Evolutionary conservation across 2,888 invertebrate species (phyloP), one percentile per base, ranked within the genome.

Genomic region (Ormyrus nitidulus): DNA sequence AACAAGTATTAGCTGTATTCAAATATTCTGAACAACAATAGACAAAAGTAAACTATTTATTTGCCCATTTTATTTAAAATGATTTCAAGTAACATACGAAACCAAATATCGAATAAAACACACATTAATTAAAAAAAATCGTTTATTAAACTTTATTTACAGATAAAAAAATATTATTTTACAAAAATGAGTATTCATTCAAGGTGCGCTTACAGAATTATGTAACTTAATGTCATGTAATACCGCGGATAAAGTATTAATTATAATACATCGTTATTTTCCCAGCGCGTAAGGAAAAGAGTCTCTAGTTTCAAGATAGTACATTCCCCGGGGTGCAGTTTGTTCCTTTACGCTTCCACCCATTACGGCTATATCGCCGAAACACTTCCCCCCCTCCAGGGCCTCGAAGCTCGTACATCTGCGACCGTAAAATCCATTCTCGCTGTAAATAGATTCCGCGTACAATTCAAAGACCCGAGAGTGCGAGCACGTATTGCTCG

Each of bases 381-480:
- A n/a, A 11, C 83, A 83, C 5, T 53, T 13, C 51, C 78, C 83
- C 2, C 19, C 34, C 51, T 74, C 74, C 0, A 53, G 53, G 10
- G 75, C 59, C 0, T 58, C 46, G 49, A 70, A 83, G 5, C 49
- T 65, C 0, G 34, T 46, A 74, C 88, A 88, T 0, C 19, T 34
- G 34, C 54, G 80, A 0, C 75, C 87, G 61, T 81, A 77, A 46
- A 88, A 88, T 0, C 84, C 85, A 0, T 53, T 46, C 0, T 13
- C 0, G 8, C 69, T 84, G 69, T 74, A 77, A 69, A 90, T 87
- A 7, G 90, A 90, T 77, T 90, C 90, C 5, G 88, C 87, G 77
- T 85, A 90, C 68, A 85, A 87, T 59, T 83, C 65, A 77, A 78
- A 87, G 6, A 88, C 84, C 0, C 89, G 86, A 0, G 84, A 65